These are phyloP conservation scores for Aleiodes alternator DNA, from an alignment of 2,888 invertebrate genomes.

Conservation along the genomic window DNA sequence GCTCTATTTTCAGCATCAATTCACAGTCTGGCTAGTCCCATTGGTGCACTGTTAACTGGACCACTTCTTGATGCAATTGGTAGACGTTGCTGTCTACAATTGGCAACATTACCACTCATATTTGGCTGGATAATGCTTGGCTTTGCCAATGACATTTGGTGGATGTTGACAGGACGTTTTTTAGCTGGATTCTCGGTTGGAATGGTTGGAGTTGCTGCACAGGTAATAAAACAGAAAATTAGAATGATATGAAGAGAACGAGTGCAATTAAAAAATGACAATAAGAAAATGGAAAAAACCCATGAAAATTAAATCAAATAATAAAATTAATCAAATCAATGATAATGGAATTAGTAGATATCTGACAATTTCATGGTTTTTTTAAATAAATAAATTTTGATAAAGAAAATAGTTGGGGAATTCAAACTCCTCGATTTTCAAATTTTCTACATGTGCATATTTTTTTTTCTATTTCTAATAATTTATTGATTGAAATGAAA, in stretches of 20 bases:
- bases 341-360: no score
- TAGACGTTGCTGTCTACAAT: slow-evolving; percentile 81
- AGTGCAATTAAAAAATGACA: slow-evolving; percentile 10
- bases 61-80: slow-evolving; percentile 84
- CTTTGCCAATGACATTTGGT: slow-evolving; percentile 76
- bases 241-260: neutral
- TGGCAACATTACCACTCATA: slow-evolving; percentile 81
- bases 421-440: no score
- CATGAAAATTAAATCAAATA: no score
- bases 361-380: no score
- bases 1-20: slow-evolving; percentile 81
- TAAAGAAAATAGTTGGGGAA: no score
- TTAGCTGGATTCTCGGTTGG: slow-evolving; percentile 86
- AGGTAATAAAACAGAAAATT: slow-evolving; percentile 76
- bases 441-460: no score
- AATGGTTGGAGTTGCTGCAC: slow-evolving; percentile 84
- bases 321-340: no score
- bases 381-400: no score
- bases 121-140: slow-evolving; percentile 83
- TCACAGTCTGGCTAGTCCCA: slow-evolving; percentile 86
- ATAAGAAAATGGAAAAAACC: neutral
- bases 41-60: slow-evolving; percentile 85
- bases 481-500: no score
- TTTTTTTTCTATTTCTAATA: no score
- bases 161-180: slow-evolving; percentile 81